Base-by-base conservation (phyloP, 2,797 vertebrate genomes). In the Coreius guichenoti region DNA sequence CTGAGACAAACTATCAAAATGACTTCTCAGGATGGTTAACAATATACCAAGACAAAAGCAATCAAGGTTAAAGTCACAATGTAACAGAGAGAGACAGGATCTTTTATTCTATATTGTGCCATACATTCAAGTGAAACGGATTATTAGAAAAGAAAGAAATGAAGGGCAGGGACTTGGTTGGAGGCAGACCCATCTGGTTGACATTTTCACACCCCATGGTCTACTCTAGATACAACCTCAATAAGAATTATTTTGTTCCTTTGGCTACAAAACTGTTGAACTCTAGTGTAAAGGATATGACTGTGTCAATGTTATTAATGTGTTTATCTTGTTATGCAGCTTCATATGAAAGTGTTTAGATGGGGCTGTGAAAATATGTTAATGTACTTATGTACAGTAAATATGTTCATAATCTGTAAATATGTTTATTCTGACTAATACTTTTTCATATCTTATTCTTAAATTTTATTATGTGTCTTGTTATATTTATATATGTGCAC, bases 1-100 rank as follows among this genome's bases (percentile, higher is more conserved):
- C 98, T 99, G 81, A 80, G 56, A 23, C 56, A 73, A 21, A 43
- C 33, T 4, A 65, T 75, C 21, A 54, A 26, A 75, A 58, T 72
- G 0, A 43, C 7, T 13, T 51, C 17, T 47, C 58, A 47, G 29
- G 33, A 47, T 47, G 17, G 23, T 17, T 61, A 43, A 43, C 54
- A 78, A 77, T n/a, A 26, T 26, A 16, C 33, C 19, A 79, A 80
- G 58, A 80, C 16, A 68, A 36, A 36, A 68, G 16, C 65, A 68
- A 68, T 29, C 17, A 29, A 51, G 4, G 4, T 51, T 74, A 74
- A 54, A 75, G 11, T 33, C 16, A 5, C 16, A 47, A 29, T 26
- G 14, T 26, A 47, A 47, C 13, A 29, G 43, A 47, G 8, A 8
- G 14, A 4, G n/a, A 47, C 47, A 33, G 8, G 4, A 51, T 21